Conservation (phyloP, 2,888 invertebrate genomes). For the Ophioninae sp. region DNA sequence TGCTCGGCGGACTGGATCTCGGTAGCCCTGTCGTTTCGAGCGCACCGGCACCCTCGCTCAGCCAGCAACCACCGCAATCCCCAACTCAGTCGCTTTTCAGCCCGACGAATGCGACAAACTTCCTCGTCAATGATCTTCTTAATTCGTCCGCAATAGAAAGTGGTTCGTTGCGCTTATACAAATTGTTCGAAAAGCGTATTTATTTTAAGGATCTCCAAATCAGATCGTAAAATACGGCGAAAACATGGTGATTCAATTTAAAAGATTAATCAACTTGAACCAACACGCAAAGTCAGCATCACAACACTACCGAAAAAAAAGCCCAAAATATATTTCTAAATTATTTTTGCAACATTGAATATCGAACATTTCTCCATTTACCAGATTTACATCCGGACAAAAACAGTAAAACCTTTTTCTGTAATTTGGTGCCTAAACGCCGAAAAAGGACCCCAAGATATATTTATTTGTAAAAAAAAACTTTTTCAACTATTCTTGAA, state of each 20-base stretch:
- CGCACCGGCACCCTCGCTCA: constrained; percentile 66
- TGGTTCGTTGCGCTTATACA: constrained; percentile 57
- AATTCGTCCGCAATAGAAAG: constrained; percentile 72
- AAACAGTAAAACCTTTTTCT: too few relatives aligned
- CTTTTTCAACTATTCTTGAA: too few relatives aligned
- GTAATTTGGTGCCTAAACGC: too few relatives aligned
- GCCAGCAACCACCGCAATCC: constrained; percentile 70
- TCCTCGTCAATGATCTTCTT: constrained; percentile 85
- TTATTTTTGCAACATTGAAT: too few relatives aligned
- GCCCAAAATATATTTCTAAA: too few relatives aligned
- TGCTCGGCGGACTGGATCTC: constrained; percentile 89
- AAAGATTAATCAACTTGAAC: too few relatives aligned
- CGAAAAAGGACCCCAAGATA: too few relatives aligned
- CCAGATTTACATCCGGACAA: too few relatives aligned
- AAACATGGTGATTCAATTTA: not conserved
- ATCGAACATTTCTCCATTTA: too few relatives aligned
- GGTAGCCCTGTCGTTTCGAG: constrained; percentile 79
- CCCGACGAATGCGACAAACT: constrained; percentile 81
- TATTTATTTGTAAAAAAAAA: too few relatives aligned
- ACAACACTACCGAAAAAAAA: not conserved
- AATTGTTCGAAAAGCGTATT: not conserved
- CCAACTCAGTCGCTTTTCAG: constrained; percentile 74
- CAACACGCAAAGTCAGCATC: too few relatives aligned
- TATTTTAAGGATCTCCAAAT: not conserved
- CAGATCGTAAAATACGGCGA: not conserved